phyloP scores from a whole-genome alignment of 2,888 invertebrate genomes.

The Ichneumoninae sp. region DNA sequence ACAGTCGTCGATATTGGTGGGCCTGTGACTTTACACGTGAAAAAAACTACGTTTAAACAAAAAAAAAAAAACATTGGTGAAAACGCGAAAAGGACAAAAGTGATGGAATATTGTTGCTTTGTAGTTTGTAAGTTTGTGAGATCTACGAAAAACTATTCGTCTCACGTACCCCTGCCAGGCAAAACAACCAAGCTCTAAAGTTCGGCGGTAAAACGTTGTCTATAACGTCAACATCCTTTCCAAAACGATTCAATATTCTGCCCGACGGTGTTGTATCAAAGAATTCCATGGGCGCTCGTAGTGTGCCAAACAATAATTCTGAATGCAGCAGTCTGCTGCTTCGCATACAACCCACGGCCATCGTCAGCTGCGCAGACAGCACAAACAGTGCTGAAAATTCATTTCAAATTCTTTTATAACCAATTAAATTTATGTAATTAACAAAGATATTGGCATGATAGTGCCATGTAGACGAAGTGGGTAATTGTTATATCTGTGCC shows the following conservation, averaged over 20 bases:
- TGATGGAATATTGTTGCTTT: conserved; percentile 45
- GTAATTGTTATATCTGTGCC: background rate
- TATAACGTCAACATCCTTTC: conserved; percentile 90
- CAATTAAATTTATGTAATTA: conserved; percentile 32
- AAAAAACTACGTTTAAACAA: conserved; percentile 34
- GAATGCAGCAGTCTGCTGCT: conserved; percentile 87
- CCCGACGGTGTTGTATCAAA: conserved; percentile 93
- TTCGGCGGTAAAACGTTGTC: conserved; percentile 90
- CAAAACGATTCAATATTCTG: conserved; percentile 91
- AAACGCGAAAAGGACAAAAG: conserved; percentile 28
- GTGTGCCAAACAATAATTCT: conserved; percentile 87
- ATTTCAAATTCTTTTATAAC: conserved; percentile 49
- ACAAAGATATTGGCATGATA: conserved; percentile 5
- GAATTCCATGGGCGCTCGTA: conserved; percentile 90
- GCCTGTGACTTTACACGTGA: conserved; percentile 61
- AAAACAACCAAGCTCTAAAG: conserved; percentile 88
- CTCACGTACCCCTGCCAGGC: conserved; percentile 82
- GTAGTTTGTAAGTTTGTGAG: conserved; percentile 57
- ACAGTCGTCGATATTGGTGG: conserved; percentile 75
- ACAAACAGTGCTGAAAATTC: conserved; percentile 81
- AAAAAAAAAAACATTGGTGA: conserved; percentile 23
- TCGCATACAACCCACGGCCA: conserved; percentile 81
- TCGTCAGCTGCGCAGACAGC: conserved; percentile 78
- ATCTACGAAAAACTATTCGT: conserved; percentile 65
- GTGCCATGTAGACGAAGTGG: conserved; percentile 18